phyloP scores from a whole-genome alignment of 2,888 invertebrate species.

The Ypsolopha scabrella region DNA sequence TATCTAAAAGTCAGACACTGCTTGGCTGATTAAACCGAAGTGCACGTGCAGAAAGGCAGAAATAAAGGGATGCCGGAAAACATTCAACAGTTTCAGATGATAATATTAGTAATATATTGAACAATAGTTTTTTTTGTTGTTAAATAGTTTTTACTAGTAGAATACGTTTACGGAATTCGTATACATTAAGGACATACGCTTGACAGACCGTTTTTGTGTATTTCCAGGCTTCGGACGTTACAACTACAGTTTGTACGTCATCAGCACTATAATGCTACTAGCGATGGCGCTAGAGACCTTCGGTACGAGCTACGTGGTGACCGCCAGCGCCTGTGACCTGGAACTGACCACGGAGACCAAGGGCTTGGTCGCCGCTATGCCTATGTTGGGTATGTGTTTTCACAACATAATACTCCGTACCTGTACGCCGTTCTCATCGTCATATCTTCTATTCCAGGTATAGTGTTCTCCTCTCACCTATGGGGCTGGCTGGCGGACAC shows the following conservation, averaged over 20 bases:
- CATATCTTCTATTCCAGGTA: slow-evolving; percentile 7
- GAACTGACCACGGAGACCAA: slow-evolving; percentile 3
- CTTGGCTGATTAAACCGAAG: too few relatives aligned
- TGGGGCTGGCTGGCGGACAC: slow-evolving; percentile 84
- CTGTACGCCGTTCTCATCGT: neutral
- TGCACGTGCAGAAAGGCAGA: too few relatives aligned
- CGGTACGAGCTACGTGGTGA: slow-evolving; percentile 6
- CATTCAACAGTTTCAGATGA: too few relatives aligned
- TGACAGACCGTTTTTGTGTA: too few relatives aligned
- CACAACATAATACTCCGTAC: neutral
- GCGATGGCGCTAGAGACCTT: slow-evolving; percentile 8
- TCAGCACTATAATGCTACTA: slow-evolving; percentile 1
- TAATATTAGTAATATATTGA: too few relatives aligned
- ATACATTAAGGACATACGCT: too few relatives aligned
- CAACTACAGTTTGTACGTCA: slow-evolving; percentile 3
- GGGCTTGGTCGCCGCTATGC: slow-evolving; percentile 7
- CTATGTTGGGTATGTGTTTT: slow-evolving; percentile 6
- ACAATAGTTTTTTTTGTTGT: too few relatives aligned
- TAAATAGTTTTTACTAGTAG: too few relatives aligned
- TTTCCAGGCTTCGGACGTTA: slow-evolving; percentile 7
- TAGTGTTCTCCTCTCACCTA: slow-evolving; percentile 43
- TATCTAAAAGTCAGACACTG: too few relatives aligned
- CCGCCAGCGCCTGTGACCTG: slow-evolving; percentile 7
- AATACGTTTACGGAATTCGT: too few relatives aligned
- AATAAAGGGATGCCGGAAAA: too few relatives aligned